Evolutionary conservation across 92 coral and sea anemone species (phyloP).

Genomic region (Palythoa caribaeorum): DNA sequence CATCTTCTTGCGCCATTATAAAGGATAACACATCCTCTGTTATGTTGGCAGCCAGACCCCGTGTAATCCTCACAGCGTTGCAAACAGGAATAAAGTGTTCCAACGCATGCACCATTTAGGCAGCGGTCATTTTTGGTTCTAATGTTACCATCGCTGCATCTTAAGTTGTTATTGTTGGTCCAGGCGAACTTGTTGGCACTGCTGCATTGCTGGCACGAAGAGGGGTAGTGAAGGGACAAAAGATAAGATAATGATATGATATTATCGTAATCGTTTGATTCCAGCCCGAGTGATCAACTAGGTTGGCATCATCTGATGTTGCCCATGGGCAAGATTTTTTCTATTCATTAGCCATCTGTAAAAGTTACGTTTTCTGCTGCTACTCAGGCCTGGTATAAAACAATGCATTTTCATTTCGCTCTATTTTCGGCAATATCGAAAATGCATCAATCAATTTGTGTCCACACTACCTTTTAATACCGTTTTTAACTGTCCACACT

Average conservation of each 20-base stretch:
- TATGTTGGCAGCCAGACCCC: conserved; percentile 77
- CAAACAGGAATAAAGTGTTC: conserved; percentile 78
- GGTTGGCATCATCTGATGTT: no score
- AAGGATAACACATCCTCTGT: conserved; percentile 72
- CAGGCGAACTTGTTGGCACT: conserved; percentile 77
- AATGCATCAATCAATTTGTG: no score
- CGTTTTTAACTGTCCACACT: no score
- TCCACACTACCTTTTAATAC: no score
- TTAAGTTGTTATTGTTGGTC: conserved; percentile 85
- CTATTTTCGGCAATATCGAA: no score
- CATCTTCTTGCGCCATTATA: not conserved
- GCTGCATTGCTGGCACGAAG: conserved; percentile 82
- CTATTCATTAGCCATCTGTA: no score
- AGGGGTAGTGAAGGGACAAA: not conserved
- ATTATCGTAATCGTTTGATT: not conserved
- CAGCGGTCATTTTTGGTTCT: conserved; percentile 89
- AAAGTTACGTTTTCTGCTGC: no score
- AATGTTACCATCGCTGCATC: conserved; percentile 79
- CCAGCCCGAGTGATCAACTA: no score
- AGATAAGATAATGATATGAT: not conserved
- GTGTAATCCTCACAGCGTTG: conserved; percentile 77
- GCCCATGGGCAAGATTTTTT: no score
- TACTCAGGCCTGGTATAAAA: no score
- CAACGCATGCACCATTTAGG: conserved; percentile 78
- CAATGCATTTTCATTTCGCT: no score